These are phyloP conservation scores for Manis javanica DNA, from an alignment of 2,797 vertebrate genomes.

Conservation along the genomic window DNA sequence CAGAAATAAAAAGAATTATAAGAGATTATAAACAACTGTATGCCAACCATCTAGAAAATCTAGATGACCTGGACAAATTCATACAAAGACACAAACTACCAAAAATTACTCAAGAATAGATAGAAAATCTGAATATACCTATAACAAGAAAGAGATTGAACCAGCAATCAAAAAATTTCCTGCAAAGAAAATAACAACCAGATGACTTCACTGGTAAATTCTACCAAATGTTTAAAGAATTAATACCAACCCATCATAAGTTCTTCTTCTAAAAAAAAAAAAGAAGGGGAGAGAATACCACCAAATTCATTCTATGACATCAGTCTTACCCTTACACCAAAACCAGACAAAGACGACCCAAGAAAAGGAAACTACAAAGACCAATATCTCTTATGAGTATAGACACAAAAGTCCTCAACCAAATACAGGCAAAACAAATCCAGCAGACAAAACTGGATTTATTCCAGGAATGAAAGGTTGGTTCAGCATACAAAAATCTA, in stretches of 20 bases:
- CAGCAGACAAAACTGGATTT: neutral
- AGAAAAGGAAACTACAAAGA: neutral
- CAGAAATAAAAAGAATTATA: neutral
- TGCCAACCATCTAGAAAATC: neutral
- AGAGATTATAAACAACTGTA: neutral
- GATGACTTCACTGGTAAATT: too few species aligned
- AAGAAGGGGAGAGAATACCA: neutral
- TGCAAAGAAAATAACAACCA: neutral
- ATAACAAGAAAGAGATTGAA: neutral
- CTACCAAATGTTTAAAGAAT: conserved; percentile 1
- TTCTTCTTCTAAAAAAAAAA: neutral
- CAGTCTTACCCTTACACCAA: neutral
- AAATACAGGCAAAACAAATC: neutral
- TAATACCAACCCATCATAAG: neutral
- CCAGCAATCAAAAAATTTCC: neutral
- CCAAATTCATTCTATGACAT: neutral
- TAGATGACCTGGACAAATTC: neutral
- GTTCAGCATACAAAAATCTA: neutral
- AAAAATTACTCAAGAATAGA: neutral
- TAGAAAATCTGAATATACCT: neutral
- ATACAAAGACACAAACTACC: neutral
- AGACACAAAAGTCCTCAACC: neutral
- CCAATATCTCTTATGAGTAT: neutral
- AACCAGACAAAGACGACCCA: neutral
- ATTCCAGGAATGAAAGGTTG: neutral